phyloP scores from a whole-genome alignment of 2,113 vertebrate species.

The Zeus faber region DNA sequence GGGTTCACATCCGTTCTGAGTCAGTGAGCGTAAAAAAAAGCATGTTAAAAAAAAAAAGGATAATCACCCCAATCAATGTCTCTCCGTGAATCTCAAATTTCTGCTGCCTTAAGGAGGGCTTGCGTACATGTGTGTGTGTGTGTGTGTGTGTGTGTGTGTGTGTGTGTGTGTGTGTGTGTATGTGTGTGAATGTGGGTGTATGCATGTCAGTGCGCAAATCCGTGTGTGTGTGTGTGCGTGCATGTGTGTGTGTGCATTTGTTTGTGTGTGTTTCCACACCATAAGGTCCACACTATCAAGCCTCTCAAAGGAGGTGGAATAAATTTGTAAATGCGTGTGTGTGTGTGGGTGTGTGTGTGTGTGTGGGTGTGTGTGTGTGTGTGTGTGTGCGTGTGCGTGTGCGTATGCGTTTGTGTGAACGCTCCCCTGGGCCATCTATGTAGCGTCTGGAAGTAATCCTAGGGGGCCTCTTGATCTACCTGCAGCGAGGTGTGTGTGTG shows the following conservation, averaged over 20 bases:
- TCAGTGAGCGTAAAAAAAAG: too few species aligned
- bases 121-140: slow-evolving; percentile 31
- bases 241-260: neutral
- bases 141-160: slow-evolving; percentile 17
- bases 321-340: neutral
- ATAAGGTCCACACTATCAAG: slow-evolving; percentile 3
- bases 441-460: neutral
- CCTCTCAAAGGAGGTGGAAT: neutral
- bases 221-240: slow-evolving; percentile 27
- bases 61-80: too few species aligned
- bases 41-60: too few species aligned
- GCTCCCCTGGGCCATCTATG: too few species aligned
- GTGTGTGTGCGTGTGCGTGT: neutral
- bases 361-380: neutral
- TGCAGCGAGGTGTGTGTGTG: neutral
- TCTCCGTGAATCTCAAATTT: too few species aligned
- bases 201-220: slow-evolving; percentile 21
- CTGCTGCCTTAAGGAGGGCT: too few species aligned
- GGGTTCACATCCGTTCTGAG: too few species aligned
- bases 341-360: neutral
- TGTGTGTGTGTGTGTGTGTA: slow-evolving; percentile 11
- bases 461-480: neutral
- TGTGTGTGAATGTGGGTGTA: neutral
- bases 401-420: neutral
- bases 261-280: slow-evolving; percentile 5